A percentile compares a stretch with the other conserved stretches of the same genome.
Evolutionary conservation across 2,113 vertebrate species (phyloP).

Genomic region (Periophthalmus modestus): DNA sequence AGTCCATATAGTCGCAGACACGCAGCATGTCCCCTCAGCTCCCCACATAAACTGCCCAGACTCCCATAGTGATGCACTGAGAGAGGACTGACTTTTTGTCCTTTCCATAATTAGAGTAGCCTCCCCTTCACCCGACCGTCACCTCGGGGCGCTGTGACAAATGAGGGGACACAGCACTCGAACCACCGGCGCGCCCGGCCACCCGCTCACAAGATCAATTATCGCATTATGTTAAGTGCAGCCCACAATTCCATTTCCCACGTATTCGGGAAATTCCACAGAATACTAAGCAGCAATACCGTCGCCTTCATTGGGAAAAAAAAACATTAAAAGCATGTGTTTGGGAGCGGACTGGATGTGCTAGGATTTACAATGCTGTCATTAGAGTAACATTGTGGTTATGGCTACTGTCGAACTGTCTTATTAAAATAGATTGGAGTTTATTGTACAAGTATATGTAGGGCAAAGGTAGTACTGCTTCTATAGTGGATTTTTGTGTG

Average conservation of each 20-base stretch:
- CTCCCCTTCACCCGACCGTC: not conserved
- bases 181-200: not conserved
- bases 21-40: no score
- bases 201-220: constrained; percentile 4
- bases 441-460: not conserved
- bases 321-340: not conserved
- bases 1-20: no score
- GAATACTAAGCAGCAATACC: not conserved
- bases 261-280: not conserved
- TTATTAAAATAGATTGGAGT: not conserved
- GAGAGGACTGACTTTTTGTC: not conserved
- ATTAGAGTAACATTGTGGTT: not conserved
- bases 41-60: not conserved
- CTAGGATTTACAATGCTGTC: not conserved
- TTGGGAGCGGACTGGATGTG: not conserved
- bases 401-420: not conserved
- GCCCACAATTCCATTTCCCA: constrained; percentile 1
- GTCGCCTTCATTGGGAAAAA: not conserved
- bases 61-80: not conserved
- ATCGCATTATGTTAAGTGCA: constrained; percentile 12
- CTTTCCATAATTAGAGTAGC: constrained; percentile 2
- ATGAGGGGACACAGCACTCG: not conserved
- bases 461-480: no score
- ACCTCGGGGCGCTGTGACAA: constrained; percentile 1
- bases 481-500: no score